Evolutionary conservation across 2,888 invertebrate species (phyloP), one percentile per base, ranked within the genome.

Genomic region (Agrilus biguttatus): DNA sequence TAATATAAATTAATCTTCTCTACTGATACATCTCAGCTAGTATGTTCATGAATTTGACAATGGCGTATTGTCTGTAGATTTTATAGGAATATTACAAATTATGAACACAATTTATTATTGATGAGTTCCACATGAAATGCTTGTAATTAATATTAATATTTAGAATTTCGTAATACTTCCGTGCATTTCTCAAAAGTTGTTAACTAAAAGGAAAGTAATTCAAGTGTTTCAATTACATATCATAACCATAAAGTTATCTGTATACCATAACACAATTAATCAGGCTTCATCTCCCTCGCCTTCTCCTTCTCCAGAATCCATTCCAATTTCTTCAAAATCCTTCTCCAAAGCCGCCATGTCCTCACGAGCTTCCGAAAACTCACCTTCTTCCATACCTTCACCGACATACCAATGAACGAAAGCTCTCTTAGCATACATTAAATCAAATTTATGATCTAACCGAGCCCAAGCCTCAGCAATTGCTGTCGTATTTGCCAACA

Each of bases 381-480:
- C 84, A 1, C 83, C 83, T 61, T 81, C 81, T 56, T 81, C 81
- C 82, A 83, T 83, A 47, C 83, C 83, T 60, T 83, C 83, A 36
- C 81, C 83, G 36, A 79, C 81, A 64, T 81, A 88, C 88, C 83
- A 80, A 58, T 80, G 78, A 36, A 80, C 78, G 55, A 80, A 80
- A 39, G 78, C 78, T 39, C 78, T 61, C 61, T 79, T 79, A 48
- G 77, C 74, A 59, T 78, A 79, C 75, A 80, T 78, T 50, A 80
- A 63, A 55, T 80, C 79, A 55, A 80, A 77, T 60, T 80, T 80
- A 60, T 76, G 75, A 56, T 79, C 77, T 17, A 80, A 67, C 46
- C 79, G 69, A 36, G 74, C 74, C 78, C 78, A 79, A 7, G 78
- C 78, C 56, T 78, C 77, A 10, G 76, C 75, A 49, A 79, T 78